Percentiles rank a stretch among this genome's conserved stretches.
phyloP scores from a whole-genome alignment of 2,113 vertebrate species.

The Colistium nudipinnis region DNA sequence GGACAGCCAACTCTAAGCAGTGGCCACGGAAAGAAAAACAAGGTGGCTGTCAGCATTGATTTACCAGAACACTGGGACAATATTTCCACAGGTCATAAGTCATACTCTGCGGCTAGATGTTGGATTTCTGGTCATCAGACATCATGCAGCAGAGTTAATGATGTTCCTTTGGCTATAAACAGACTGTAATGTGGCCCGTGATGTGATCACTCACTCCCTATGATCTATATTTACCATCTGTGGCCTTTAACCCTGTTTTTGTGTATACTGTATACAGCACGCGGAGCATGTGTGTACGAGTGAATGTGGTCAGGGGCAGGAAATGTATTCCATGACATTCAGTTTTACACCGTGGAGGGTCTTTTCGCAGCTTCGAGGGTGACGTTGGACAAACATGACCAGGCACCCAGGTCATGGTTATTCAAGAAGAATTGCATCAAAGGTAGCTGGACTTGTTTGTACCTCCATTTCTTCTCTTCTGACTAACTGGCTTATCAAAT shows the following conservation, averaged over 20 bases:
- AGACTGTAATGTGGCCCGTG: slow-evolving; percentile 50
- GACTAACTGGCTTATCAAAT: not conserved
- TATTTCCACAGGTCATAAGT: slow-evolving; percentile 28
- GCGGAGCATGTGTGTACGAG: slow-evolving; percentile 30
- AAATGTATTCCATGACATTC: slow-evolving; percentile 44
- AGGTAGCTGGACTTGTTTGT: not conserved
- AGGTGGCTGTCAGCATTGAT: slow-evolving; percentile 53
- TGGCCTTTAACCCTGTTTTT: slow-evolving; percentile 41
- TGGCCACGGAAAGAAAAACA: slow-evolving; percentile 11
- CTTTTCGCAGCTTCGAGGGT: slow-evolving; percentile 14
- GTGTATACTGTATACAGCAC: slow-evolving; percentile 33
- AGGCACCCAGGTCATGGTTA: not conserved
- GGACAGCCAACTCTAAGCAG: slow-evolving; percentile 42
- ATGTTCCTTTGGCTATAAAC: slow-evolving; percentile 67
- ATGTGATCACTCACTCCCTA: slow-evolving; percentile 61
- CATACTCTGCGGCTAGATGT: slow-evolving; percentile 42
- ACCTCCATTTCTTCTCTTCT: not conserved
- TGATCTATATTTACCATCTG: slow-evolving; percentile 70
- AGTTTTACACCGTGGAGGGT: slow-evolving; percentile 20
- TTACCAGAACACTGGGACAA: slow-evolving; percentile 25
- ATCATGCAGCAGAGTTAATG: slow-evolving; percentile 28
- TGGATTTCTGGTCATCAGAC: slow-evolving; percentile 54
- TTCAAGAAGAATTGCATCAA: not conserved
- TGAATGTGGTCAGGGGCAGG: slow-evolving; percentile 32
- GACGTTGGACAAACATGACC: not conserved